phyloP scores from a whole-genome alignment of 1,140 invertebrate species.

The Cotesia typhae region DNA sequence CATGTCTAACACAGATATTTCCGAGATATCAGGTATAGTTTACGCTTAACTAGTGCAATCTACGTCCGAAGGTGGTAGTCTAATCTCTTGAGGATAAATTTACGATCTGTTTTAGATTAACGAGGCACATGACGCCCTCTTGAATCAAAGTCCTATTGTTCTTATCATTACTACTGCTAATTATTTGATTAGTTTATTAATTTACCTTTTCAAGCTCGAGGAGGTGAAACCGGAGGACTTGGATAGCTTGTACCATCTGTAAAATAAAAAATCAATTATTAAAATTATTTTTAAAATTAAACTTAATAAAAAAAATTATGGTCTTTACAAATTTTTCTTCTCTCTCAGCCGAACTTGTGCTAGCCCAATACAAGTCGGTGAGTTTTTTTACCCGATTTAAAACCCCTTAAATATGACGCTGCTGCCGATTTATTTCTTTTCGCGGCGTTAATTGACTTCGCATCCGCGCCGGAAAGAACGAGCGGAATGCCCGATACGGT shows the following conservation, averaged over 20 bases:
- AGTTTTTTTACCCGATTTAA: conserved; percentile 3
- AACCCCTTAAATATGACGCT: conserved; percentile 31
- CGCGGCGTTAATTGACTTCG: conserved; percentile 38
- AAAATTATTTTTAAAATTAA: conserved; percentile 7
- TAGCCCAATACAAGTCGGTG: not conserved
- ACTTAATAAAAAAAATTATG: not conserved
- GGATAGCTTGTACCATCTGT: conserved; percentile 99
- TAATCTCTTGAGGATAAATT: conserved; percentile 22
- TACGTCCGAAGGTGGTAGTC: no score
- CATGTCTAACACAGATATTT: no score
- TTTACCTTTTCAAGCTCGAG: conserved; percentile 99
- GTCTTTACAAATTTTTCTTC: not conserved
- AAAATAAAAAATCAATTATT: conserved; percentile 68
- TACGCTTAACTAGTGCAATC: not conserved
- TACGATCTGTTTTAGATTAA: conserved; percentile 32
- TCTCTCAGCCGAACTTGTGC: not conserved
- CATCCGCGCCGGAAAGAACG: conserved; percentile 38
- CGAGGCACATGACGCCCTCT: conserved; percentile 34
- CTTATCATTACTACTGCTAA: no score
- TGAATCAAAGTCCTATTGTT: conserved; percentile 30
- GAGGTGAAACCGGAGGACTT: conserved; percentile 99
- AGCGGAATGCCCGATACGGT: conserved; percentile 38
- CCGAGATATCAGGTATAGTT: no score
- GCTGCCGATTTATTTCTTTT: conserved; percentile 34
- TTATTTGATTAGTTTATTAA: not conserved